Conservation (phyloP, 2,888 invertebrate species). For the Elaeidobius kamerunicus region DNA sequence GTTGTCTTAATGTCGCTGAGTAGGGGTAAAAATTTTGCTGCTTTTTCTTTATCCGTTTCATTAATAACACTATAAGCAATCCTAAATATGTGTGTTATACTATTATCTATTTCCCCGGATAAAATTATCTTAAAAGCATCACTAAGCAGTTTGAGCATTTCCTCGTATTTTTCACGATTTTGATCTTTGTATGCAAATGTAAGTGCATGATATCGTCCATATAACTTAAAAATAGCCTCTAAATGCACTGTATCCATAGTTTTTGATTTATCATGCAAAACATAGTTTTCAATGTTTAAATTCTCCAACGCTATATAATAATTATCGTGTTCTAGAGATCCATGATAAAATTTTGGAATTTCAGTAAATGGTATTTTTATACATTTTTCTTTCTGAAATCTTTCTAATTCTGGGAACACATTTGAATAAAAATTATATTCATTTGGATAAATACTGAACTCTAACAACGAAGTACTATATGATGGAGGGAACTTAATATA, state of each 20-base stretch:
- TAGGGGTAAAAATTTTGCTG: slow-evolving; percentile 5
- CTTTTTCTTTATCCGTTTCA: slow-evolving; percentile 15
- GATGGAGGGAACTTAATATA: slow-evolving; percentile 25
- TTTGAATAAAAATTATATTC: slow-evolving; percentile 11
- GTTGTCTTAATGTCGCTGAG: not conserved
- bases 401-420: slow-evolving; percentile 11
- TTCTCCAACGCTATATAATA: no score
- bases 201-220: slow-evolving; percentile 22
- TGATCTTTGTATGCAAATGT: slow-evolving; percentile 18
- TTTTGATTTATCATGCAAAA: slow-evolving; percentile 15
- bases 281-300: slow-evolving; percentile 8
- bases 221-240: slow-evolving; percentile 8
- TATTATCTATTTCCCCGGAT: slow-evolving; percentile 13
- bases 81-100: slow-evolving; percentile 26
- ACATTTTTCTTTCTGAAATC: slow-evolving; percentile 12
- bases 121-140: slow-evolving; percentile 33
- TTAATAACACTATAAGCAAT: slow-evolving; percentile 26
- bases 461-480: slow-evolving; percentile 5
- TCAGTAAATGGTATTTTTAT: slow-evolving; percentile 11
- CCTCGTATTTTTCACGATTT: slow-evolving; percentile 9
- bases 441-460: not conserved
- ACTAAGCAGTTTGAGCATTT: slow-evolving; percentile 32
- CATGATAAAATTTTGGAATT: slow-evolving; percentile 8
- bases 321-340: no score
- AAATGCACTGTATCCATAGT: slow-evolving; percentile 14